phyloP scores from a whole-genome alignment of 1,140 invertebrate species.

The Lanistes nyassanus region DNA sequence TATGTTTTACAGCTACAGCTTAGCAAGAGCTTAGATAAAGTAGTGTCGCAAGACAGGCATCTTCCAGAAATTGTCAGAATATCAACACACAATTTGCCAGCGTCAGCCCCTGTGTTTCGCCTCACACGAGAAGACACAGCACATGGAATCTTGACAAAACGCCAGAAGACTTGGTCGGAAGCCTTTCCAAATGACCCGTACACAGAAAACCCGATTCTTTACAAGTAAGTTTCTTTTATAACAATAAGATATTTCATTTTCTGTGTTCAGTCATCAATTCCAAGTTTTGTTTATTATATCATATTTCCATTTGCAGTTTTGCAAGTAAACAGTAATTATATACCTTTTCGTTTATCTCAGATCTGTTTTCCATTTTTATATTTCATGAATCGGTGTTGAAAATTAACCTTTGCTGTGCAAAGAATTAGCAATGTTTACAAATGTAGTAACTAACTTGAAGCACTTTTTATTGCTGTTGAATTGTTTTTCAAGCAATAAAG shows the following conservation, averaged over 20 bases:
- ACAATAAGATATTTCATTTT: background rate
- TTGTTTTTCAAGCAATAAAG: no score
- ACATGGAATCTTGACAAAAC: constrained; percentile 51
- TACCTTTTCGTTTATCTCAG: no score
- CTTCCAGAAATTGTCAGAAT: constrained; percentile 15
- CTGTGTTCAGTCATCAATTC: background rate
- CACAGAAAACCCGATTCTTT: constrained; percentile 61
- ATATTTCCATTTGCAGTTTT: no score
- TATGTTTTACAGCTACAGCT: constrained; percentile 51
- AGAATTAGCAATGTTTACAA: no score
- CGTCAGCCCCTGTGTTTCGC: constrained; percentile 39
- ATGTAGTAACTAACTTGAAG: no score
- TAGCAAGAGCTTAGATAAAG: constrained; percentile 44
- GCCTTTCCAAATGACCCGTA: constrained; percentile 63
- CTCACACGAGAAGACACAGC: constrained; percentile 46
- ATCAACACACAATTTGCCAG: constrained; percentile 10
- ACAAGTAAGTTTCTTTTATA: constrained; percentile 53
- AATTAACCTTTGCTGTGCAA: no score
- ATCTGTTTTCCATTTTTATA: no score
- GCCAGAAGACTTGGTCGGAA: constrained; percentile 60
- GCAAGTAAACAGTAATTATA: no score
- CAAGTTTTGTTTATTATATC: no score
- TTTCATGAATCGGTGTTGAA: no score
- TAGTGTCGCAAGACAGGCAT: constrained; percentile 23
- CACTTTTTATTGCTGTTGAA: no score